phyloP scores from a whole-genome alignment of 1,140 invertebrate species.

The Sycophaga agraensis region DNA sequence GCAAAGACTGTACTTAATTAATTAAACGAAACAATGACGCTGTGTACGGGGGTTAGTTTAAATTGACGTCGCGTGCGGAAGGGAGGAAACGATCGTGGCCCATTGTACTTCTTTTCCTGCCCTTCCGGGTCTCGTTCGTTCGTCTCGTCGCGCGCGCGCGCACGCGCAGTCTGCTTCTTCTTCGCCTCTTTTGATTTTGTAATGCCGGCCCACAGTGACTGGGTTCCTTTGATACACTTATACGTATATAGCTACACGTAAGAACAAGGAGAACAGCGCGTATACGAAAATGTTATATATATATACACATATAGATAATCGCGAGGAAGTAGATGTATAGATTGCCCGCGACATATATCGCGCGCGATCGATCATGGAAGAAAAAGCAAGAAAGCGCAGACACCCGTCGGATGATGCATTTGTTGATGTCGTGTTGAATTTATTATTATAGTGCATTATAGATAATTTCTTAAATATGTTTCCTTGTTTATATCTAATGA shows the following conservation, averaged over 20 bases:
- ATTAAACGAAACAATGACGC: conserved; percentile 26
- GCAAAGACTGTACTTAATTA: conserved; percentile 57
- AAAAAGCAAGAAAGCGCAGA: neutral
- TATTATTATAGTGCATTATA: conserved; percentile 21
- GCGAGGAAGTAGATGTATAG: too few relatives aligned
- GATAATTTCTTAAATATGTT: conserved; percentile 31
- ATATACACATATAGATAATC: conserved; percentile 13
- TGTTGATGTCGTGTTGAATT: conserved; percentile 39
- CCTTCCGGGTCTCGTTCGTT: neutral
- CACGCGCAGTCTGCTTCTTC: too few relatives aligned
- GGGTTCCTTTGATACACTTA: too few relatives aligned
- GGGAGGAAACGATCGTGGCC: neutral
- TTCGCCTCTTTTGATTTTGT: too few relatives aligned
- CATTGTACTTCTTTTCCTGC: neutral
- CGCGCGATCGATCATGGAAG: too few relatives aligned
- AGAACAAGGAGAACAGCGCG: conserved; percentile 21
- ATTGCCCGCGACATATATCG: too few relatives aligned
- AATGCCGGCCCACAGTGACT: too few relatives aligned
- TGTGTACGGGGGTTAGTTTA: conserved; percentile 13
- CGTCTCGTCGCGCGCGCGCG: conserved; percentile 24
- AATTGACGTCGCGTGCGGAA: conserved; percentile 9
- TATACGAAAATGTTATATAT: conserved; percentile 8
- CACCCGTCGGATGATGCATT: conserved; percentile 30
- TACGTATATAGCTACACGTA: conserved; percentile 15
- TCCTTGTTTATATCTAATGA: conserved; percentile 34